Percentiles rank a stretch among this genome's conserved stretches.
These are phyloP conservation scores for Parnassius glacialis DNA, from an alignment of 2,888 invertebrate species.

Conservation along the genomic window DNA sequence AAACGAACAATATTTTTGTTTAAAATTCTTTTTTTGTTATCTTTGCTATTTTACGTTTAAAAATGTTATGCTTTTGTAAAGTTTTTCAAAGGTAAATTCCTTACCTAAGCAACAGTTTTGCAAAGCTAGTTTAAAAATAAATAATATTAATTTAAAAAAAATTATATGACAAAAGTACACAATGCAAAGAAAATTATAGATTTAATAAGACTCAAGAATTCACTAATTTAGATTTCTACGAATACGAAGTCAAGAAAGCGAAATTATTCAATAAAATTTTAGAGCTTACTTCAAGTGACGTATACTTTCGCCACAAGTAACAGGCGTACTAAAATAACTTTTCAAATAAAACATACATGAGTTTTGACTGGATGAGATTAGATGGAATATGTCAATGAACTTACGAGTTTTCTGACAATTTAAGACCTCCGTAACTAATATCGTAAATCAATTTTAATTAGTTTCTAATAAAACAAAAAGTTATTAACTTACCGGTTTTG, in stretches of 20 bases:
- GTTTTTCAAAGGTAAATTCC: no score
- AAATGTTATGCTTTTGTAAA: no score
- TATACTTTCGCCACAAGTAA: conserved; percentile 23
- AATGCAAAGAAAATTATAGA: not conserved
- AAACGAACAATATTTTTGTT: no score
- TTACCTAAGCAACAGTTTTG: no score
- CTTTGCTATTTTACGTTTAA: no score
- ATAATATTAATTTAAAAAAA: no score
- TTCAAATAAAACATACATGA: conserved; percentile 26
- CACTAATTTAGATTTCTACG: not conserved
- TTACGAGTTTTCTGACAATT: conserved; percentile 22
- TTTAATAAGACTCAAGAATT: not conserved
- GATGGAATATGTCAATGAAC: conserved; percentile 23
- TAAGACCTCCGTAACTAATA: conserved; percentile 17
- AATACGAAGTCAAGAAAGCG: conserved; percentile 6
- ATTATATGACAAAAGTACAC: no score
- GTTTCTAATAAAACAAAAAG: conserved; percentile 21
- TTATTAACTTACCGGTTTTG: conserved; percentile 18
- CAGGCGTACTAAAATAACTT: conserved; percentile 27
- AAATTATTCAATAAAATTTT: conserved; percentile 16
- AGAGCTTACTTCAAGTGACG: conserved; percentile 15
- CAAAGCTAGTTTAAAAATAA: no score
- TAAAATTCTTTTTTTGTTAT: no score
- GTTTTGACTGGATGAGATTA: conserved; percentile 24
- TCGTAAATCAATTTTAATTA: conserved; percentile 24